These are phyloP conservation scores for Lonchura striata DNA, from an alignment of 2,113 vertebrate species.

Conservation along the genomic window DNA sequence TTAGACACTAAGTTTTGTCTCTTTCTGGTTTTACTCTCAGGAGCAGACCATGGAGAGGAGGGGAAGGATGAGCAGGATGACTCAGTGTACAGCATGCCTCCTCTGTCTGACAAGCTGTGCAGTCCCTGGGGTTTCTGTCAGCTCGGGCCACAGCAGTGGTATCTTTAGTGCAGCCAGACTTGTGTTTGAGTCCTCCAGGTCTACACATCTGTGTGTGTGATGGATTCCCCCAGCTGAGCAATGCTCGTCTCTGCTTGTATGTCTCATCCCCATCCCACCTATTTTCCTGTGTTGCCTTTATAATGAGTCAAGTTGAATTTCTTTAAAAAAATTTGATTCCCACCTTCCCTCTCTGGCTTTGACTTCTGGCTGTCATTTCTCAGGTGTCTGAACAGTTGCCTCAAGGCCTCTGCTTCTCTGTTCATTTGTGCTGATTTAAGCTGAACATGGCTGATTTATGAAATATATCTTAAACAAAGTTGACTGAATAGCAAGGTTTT, in stretches of 20 bases:
- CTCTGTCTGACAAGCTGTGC: not conserved
- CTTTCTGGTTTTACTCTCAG: not conserved
- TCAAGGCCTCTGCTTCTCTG: not conserved
- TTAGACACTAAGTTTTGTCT: not conserved
- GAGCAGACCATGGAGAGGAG: not conserved
- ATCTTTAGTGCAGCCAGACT: not conserved
- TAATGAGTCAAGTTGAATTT: not conserved
- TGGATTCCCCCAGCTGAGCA: not conserved
- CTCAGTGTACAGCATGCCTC: not conserved
- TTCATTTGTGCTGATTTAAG: constrained; percentile 10
- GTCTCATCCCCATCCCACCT: not conserved
- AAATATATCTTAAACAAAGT: constrained; percentile 2
- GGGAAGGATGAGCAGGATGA: not conserved
- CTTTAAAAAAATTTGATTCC: not conserved
- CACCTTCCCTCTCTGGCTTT: not conserved
- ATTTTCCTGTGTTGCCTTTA: not conserved
- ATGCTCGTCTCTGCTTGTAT: not conserved
- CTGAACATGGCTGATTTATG: not conserved
- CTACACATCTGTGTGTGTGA: not conserved
- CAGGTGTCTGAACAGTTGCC: not conserved
- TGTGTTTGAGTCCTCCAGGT: not conserved
- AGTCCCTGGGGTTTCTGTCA: not conserved
- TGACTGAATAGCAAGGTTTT: not conserved
- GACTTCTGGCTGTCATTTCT: constrained; percentile 5
- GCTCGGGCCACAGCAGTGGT: not conserved